Percentiles rank a stretch among this genome's conserved stretches.
Conservation (phyloP, 2,113 vertebrate species). For the Malurus elegans region DNA sequence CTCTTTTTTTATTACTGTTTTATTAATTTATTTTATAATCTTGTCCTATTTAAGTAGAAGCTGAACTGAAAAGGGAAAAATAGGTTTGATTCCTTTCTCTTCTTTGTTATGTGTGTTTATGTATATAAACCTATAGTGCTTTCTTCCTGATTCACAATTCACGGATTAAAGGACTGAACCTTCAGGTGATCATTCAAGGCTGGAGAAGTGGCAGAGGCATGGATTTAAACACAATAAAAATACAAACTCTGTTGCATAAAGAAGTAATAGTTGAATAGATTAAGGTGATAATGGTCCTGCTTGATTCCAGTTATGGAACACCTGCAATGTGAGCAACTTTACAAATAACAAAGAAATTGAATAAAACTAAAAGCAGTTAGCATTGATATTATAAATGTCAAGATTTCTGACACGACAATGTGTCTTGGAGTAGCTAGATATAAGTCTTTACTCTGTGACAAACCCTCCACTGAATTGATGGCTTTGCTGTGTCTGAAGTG, state of each 20-base stretch:
- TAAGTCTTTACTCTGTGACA: neutral
- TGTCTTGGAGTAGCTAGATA: neutral
- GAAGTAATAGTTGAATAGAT: neutral
- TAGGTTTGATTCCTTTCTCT: neutral
- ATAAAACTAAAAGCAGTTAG: neutral
- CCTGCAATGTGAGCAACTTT: neutral
- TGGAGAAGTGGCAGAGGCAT: neutral
- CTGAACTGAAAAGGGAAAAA: neutral
- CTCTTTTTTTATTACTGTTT: neutral
- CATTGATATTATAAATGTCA: neutral
- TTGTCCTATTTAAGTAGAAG: neutral
- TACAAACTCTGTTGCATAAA: neutral
- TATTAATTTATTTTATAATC: neutral
- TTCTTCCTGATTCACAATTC: neutral
- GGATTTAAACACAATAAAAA: neutral
- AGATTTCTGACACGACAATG: neutral
- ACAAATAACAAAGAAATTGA: neutral
- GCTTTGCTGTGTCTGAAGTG: neutral
- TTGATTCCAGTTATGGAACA: neutral
- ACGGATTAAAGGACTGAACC: neutral
- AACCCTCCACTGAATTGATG: neutral
- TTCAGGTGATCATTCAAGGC: neutral
- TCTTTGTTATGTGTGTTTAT: neutral
- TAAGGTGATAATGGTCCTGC: neutral
- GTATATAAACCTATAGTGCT: neutral